phyloP scores from a whole-genome alignment of 1,140 invertebrate genomes.

The Pseudoatta argentina region DNA sequence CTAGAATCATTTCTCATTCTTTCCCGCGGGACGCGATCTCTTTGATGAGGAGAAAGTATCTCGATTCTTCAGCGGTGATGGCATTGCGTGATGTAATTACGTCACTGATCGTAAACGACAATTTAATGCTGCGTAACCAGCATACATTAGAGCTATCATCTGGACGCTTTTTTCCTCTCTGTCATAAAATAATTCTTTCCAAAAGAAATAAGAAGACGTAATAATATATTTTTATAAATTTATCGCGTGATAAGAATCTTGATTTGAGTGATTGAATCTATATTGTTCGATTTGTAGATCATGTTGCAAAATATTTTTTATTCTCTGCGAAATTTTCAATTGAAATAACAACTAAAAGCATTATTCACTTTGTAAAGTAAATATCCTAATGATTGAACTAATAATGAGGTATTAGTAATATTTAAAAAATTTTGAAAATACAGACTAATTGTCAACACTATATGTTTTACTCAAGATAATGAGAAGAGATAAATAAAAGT shows the following conservation, averaged over 20 bases:
- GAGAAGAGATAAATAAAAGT: too few species aligned
- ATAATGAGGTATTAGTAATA: too few species aligned
- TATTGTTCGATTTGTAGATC: background rate
- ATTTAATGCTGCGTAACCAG: conserved; percentile 28
- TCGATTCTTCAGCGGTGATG: conserved; percentile 45
- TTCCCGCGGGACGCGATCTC: conserved; percentile 10
- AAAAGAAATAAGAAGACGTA: background rate
- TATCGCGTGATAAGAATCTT: background rate
- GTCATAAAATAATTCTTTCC: background rate
- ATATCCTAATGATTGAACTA: too few species aligned
- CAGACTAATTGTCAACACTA: too few species aligned
- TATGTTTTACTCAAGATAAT: too few species aligned
- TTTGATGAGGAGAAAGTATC: conserved; percentile 50
- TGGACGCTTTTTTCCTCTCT: background rate
- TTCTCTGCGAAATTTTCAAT: background rate
- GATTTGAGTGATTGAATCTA: background rate
- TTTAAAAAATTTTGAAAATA: too few species aligned
- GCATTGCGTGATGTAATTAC: conserved; percentile 49
- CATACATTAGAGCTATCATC: background rate
- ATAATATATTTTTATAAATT: background rate
- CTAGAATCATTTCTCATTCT: conserved; percentile 29
- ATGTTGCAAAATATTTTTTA: background rate
- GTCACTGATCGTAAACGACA: conserved; percentile 43
- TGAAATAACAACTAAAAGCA: background rate
- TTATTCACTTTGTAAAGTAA: too few species aligned